Evolutionary conservation across 2,888 invertebrate genomes (phyloP).

Genomic region (Timema cristinae): DNA sequence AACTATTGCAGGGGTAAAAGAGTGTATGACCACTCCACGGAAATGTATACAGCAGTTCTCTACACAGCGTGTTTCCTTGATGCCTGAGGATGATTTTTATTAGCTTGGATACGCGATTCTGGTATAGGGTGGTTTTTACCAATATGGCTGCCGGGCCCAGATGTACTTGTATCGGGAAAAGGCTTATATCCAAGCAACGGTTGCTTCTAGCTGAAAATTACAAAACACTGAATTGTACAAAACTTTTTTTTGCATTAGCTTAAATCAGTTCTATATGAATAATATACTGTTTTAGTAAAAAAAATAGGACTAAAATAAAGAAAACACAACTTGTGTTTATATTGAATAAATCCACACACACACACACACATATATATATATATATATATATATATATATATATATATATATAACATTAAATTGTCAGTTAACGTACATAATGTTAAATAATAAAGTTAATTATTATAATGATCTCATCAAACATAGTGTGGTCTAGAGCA

Average conservation of each 20-base stretch:
- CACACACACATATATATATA: too few species aligned
- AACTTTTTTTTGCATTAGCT: background rate
- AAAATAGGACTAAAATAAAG: too few species aligned
- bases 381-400: too few species aligned
- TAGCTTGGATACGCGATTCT: background rate
- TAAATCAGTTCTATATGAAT: background rate
- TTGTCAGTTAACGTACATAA: background rate
- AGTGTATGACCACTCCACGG: background rate
- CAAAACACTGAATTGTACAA: background rate
- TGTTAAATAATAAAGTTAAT: background rate
- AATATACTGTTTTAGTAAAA: background rate
- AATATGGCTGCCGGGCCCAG: background rate
- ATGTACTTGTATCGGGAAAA: background rate
- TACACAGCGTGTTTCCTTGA: background rate
- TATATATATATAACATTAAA: too few species aligned
- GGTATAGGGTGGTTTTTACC: background rate
- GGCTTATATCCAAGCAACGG: background rate
- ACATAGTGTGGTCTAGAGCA: too few species aligned
- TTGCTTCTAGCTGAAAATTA: background rate
- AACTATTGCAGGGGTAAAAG: background rate
- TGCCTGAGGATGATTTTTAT: background rate
- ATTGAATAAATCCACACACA: background rate
- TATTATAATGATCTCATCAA: too few species aligned
- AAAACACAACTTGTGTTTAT: too few species aligned
- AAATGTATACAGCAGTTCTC: background rate